Base-by-base conservation (phyloP, 30 jellyfish, hydroid and myxozoan species). In the Cassiopea andromeda region DNA sequence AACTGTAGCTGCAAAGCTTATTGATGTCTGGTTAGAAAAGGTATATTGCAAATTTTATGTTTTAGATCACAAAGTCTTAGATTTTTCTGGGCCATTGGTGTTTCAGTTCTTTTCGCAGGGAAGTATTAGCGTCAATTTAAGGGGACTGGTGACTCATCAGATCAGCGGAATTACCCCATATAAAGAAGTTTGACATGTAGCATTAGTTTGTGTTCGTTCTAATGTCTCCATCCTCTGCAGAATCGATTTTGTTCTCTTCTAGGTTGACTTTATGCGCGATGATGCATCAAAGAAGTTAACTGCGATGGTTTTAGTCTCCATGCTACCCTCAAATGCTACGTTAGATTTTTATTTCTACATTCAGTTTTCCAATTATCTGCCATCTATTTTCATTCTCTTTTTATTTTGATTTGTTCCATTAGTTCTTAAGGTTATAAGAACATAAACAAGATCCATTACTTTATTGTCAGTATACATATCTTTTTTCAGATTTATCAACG, bases 1-100 rank as follows among this genome's bases (percentile, higher is more conserved):
- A n/a, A 85, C 77, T 12, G 48, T 86, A 7, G 94, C 94, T 83
- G 97, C 93, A 44, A 80, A 66, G 82, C 80, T 93, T 45, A 16
- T 93, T 16, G 98, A 89, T 80, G 83, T 89, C 7, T 93, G 98
- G 98, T 81, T 93, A 60, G 95, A 89, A 73, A 85, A 80, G 92
- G 94, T 87, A 82, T 4, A n/a, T n/a, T n/a, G n/a, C n/a, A 73
- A 73, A 6, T 2, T 68, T 68, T 68, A 14, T 44, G 38, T 5
- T 14, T 68, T 3, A 2, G 16, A 5, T 46, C 7, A 68, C 16
- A n/a, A n/a, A n/a, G n/a, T n/a, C n/a, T n/a, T n/a, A n/a, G n/a
- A n/a, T n/a, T n/a, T n/a, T n/a, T n/a, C n/a, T n/a, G n/a, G n/a
- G n/a, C n/a, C n/a, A n/a, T n/a, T n/a, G n/a, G n/a, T n/a, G n/a